Percentiles rank a stretch among this genome's conserved stretches.
Evolutionary conservation across 2,797 vertebrate genomes (phyloP).

Genomic region (Oreortyx pictus): DNA sequence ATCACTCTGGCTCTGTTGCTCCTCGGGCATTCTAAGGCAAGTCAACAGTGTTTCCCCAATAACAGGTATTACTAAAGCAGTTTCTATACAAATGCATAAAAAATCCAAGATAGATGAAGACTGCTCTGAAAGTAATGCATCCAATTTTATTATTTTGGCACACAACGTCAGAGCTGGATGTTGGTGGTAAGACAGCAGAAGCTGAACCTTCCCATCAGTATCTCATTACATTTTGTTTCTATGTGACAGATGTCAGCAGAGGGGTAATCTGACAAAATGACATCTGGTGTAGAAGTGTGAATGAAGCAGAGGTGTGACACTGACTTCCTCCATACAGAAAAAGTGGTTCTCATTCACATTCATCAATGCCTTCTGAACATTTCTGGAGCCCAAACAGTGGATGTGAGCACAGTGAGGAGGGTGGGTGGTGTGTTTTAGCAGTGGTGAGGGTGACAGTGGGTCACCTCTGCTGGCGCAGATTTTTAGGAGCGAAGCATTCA

Average conservation of each 20-base stretch:
- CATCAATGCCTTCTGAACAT: neutral
- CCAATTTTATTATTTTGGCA: neutral
- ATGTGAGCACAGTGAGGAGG: neutral
- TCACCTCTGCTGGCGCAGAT: neutral
- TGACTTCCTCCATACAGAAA: neutral
- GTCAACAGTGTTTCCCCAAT: too few relatives aligned
- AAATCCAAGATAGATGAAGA: neutral
- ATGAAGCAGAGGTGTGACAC: neutral
- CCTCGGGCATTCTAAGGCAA: neutral
- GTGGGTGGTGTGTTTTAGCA: neutral
- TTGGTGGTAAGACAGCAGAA: neutral
- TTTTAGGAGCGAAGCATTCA: neutral
- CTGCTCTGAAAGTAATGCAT: neutral
- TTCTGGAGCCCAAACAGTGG: neutral
- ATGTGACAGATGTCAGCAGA: neutral
- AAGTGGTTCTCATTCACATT: neutral
- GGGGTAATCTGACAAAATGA: neutral
- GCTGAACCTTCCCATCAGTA: neutral
- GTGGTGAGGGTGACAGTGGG: neutral
- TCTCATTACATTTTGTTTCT: neutral
- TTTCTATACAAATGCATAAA: neutral
- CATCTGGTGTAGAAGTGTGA: neutral
- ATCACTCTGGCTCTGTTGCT: neutral
- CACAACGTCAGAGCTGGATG: neutral
- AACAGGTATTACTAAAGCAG: neutral